Conservation (phyloP, 35 echinoderm and acorn worm genomes). For the Amphiura filiformis region DNA sequence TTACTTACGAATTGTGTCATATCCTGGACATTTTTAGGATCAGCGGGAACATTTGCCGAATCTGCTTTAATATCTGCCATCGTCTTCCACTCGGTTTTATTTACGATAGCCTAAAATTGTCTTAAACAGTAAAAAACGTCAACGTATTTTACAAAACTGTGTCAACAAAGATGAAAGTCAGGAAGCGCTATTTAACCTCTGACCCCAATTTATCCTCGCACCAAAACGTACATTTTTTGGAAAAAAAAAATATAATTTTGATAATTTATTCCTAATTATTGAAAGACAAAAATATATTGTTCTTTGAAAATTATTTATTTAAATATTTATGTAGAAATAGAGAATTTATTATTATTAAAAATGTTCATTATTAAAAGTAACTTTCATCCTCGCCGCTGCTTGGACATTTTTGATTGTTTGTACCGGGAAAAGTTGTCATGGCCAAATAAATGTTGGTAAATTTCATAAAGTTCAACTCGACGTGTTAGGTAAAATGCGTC, state of each 20-base stretch:
- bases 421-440: neutral
- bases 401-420: neutral
- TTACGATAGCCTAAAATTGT: no score
- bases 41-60: slow-evolving; percentile 25
- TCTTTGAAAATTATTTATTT: neutral
- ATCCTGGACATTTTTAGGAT: slow-evolving; percentile 75
- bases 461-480: no score
- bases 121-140: neutral
- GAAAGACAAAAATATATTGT: neutral
- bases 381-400: neutral
- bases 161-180: neutral
- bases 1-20: slow-evolving; percentile 77
- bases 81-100: neutral
- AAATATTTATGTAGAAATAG: neutral
- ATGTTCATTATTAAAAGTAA: neutral
- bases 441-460: no score
- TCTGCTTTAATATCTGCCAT: slow-evolving; percentile 66
- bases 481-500: no score
- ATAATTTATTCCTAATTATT: neutral
- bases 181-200: neutral
- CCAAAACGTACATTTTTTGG: neutral
- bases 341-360: neutral
- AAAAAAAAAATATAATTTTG: neutral
- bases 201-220: neutral
- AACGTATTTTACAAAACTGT: neutral